Conservation (phyloP, 1,140 invertebrate genomes). For the Ceratoteleas bidentatus region DNA sequence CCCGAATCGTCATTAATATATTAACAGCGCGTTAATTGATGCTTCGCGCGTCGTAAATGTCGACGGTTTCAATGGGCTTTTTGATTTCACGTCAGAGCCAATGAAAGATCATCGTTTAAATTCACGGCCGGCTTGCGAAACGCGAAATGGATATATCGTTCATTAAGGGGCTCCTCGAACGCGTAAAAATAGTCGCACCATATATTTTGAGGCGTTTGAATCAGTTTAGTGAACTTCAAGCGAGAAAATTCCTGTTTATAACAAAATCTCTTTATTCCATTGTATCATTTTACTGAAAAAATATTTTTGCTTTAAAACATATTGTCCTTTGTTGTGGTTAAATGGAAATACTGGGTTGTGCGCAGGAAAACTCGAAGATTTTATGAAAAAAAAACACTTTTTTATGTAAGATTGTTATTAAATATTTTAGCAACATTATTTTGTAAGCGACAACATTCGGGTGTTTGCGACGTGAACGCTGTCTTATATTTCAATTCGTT, state of each 20-base stretch:
- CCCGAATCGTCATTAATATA: slow-evolving; percentile 1
- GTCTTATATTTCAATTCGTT: too few relatives aligned
- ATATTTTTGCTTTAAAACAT: too few relatives aligned
- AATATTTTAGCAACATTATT: too few relatives aligned
- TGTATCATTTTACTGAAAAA: too few relatives aligned
- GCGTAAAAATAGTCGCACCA: slow-evolving; percentile 3
- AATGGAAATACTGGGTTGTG: too few relatives aligned
- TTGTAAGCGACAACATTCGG: too few relatives aligned
- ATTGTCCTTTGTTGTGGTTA: too few relatives aligned
- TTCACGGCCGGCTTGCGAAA: neutral
- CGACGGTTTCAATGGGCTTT: neutral
- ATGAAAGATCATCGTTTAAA: neutral
- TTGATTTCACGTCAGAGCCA: neutral
- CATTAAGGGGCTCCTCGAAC: neutral
- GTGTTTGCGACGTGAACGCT: too few relatives aligned
- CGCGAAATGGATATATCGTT: neutral
- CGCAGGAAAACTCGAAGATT: too few relatives aligned
- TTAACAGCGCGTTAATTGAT: neutral
- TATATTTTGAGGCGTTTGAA: slow-evolving; percentile 8
- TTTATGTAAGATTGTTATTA: too few relatives aligned
- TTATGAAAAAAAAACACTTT: neutral
- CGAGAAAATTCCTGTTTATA: too few relatives aligned
- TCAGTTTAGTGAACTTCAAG: neutral
- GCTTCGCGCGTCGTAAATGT: neutral
- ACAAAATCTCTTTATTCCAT: too few relatives aligned